Base-by-base conservation (phyloP, 37 sponge, comb jelly and placozoan species). In the Chondrosia reniformis region DNA sequence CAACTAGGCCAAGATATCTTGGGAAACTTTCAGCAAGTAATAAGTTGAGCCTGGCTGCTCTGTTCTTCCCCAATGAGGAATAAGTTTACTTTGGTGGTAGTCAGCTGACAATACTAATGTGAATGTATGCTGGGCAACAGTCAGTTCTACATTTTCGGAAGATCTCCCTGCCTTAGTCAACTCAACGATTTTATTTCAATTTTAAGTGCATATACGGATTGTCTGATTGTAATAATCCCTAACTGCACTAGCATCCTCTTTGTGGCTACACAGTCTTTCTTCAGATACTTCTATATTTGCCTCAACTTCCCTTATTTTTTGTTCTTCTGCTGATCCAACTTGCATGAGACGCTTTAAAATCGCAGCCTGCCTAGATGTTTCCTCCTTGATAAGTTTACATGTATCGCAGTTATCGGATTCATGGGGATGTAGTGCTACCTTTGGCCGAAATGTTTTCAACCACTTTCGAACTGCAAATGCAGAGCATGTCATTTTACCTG, bases 401-500 rank as follows among this genome's bases (percentile, higher is more conserved):
- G 85, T 76, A 55, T 86, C 87, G 63, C 87, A 86, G 63, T 86
- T 81, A 41, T 86, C 87, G 4, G 77, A 56, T 22, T 45, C 52
- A 33, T 44, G 58, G 37, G 87, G 78, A 55, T 54, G 49, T 4
- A 86, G 52, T 10, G 77, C 82, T 19, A 45, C 38, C 59, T 76
- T 76, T 0, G 87, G 78, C 4, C 88, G 55, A 59, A 67, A n/a
- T 33, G 63, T 44, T 33, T 79, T 73, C 24, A 88, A 67, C 88
- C 88, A 88, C 45, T 79, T 25, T 0, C 49, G 55, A 37, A 80
- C 83, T 52, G 88, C 45, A 34, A 43, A 34, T 2, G 40, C 34
- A 67, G 46, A 44, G 62, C 67, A 82, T 7, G 64, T 55, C 0
- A 7, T 45, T 55, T 55, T 46, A 13, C 76, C 76, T 6, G 45